Base-by-base conservation (phyloP, 2,797 vertebrate species). In the Poeciliopsis paucimaculata region DNA sequence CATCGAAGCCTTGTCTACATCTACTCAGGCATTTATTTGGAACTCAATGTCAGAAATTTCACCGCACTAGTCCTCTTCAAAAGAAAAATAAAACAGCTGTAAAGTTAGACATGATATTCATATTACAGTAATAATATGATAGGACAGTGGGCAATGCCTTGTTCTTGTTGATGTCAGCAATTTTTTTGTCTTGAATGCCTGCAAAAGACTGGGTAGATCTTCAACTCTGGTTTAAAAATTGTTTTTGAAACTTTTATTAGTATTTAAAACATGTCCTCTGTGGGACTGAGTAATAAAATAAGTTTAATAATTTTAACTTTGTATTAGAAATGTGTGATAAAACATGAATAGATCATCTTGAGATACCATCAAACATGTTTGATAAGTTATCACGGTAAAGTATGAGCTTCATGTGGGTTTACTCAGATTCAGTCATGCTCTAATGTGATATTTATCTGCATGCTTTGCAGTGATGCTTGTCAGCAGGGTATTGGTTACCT, bases 21-120 rank as follows among this genome's bases (percentile, higher is more conserved):
- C 83, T 81, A 82, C 78, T 55, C 88, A 91, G 90, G 89, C 85
- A 39, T 75, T 76, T 71, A 9, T 76, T 86, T 84, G 62, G 72
- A 79, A 83, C 76, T 10, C 73, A 45, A 75, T 41, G 86, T 91
- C 89, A 91, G 83, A 83, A 0, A 72, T 86, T 85, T 71, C 53
- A 57, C 36, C 4, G 0, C 9, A 18, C 18, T 0, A 5, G 72
- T 68, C 89, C 87, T 90, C 84, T 79, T 64, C 34, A 66, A 66
- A 66, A 66, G 6, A 36, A 62, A 62, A 31, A 34, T 2, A 36
- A 36, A 36, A 7, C 31, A 31, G 31, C 34, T 20, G 8, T 66
- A 36, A 75, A 6, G 51, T 43, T 57, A 26, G 36, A 57, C 23
- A 41, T 41, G 7, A 57, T 18, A 53, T 18, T 39, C 8, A 16